Conservation (phyloP, 2,113 vertebrate species). For the Formicarius rufipectus region DNA sequence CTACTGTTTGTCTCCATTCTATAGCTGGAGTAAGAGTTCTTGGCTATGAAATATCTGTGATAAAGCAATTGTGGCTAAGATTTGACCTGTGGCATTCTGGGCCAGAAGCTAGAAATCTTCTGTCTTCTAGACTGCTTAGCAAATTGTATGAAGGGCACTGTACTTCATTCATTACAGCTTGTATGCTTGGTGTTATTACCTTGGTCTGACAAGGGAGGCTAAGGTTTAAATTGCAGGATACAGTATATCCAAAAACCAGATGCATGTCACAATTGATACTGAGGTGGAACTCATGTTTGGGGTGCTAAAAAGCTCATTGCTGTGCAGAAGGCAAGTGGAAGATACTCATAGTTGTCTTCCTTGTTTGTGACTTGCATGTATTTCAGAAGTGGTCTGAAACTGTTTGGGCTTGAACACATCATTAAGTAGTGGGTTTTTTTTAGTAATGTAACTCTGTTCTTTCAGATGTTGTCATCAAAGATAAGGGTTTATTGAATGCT, state of each 20-base stretch:
- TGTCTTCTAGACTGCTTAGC: neutral
- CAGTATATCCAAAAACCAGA: neutral
- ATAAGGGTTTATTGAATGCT: neutral
- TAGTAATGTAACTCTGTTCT: neutral
- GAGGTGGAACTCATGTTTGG: neutral
- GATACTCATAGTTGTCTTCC: neutral
- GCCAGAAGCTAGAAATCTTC: neutral
- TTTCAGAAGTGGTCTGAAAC: neutral
- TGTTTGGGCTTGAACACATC: neutral
- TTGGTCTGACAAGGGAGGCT: neutral
- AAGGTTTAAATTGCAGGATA: neutral
- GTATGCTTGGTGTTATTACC: neutral
- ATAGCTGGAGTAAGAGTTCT: neutral
- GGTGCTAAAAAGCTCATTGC: neutral
- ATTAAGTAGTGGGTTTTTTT: neutral
- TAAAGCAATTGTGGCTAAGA: neutral
- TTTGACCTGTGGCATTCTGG: neutral
- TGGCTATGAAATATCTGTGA: neutral
- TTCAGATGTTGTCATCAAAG: neutral
- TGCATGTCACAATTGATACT: neutral
- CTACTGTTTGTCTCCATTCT: neutral
- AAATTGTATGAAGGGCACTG: neutral
- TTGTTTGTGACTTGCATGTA: neutral
- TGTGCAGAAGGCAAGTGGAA: neutral
- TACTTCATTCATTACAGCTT: neutral